phyloP scores from a whole-genome alignment of 2,113 vertebrate genomes.

The Vanacampus margaritifer region DNA sequence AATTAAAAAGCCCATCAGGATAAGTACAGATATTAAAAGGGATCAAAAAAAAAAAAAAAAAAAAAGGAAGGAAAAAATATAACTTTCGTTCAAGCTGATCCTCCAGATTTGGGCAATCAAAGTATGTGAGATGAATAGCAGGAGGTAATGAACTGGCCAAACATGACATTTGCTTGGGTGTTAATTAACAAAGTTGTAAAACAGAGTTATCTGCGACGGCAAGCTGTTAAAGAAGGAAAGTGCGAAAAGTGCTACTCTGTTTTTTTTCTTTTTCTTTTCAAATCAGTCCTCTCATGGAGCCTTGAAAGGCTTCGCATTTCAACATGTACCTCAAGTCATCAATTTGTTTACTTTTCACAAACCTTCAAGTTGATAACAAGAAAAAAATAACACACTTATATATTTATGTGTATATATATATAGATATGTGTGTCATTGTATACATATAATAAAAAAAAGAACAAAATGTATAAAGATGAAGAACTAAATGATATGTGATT shows the following conservation, averaged over 20 bases:
- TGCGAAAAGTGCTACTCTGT: neutral
- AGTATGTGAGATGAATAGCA: conserved; percentile 37
- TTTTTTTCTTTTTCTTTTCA: conserved; percentile 6
- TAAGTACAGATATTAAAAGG: conserved; percentile 34
- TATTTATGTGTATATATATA: no score
- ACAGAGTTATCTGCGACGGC: conserved; percentile 20
- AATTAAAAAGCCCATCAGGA: conserved; percentile 58
- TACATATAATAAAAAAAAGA: conserved; percentile 24
- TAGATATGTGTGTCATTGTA: conserved; percentile 12
- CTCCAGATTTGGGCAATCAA: conserved; percentile 44
- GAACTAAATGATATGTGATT: conserved; percentile 5
- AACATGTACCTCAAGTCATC: conserved; percentile 19
- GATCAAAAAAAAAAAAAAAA: neutral
- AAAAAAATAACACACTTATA: conserved; percentile 16
- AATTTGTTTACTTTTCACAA: conserved; percentile 32
- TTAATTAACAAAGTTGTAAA: conserved; percentile 49
- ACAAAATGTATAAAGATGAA: conserved; percentile 11
- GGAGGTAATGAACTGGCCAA: conserved; percentile 45
- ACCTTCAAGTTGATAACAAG: conserved; percentile 27
- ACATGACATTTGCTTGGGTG: conserved; percentile 39
- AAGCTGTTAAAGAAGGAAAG: conserved; percentile 16
- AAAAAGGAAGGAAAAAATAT: conserved; percentile 17
- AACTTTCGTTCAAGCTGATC: conserved; percentile 41
- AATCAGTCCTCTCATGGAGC: neutral
- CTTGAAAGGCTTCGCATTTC: conserved; percentile 16